Evolutionary conservation across 2,113 vertebrate species (phyloP).

Genomic region (Centropus bengalensis): DNA sequence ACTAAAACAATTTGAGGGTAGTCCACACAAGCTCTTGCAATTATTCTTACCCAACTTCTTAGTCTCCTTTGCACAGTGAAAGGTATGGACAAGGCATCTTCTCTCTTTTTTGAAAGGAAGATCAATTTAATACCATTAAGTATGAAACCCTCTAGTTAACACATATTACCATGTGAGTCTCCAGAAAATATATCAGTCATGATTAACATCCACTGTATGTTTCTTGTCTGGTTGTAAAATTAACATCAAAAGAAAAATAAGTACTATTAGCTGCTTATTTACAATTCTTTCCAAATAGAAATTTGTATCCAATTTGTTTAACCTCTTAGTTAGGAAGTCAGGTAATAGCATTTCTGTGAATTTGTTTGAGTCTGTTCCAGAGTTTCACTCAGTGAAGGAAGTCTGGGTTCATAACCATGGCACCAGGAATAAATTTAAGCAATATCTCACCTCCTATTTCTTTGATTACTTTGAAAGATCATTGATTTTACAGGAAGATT

Average conservation of each 20-base stretch:
- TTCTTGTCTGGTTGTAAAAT: not conserved
- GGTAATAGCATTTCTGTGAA: not conserved
- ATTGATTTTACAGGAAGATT: not conserved
- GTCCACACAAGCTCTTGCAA: not conserved
- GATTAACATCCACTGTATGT: accelerated
- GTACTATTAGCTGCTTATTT: not conserved
- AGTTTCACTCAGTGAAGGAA: not conserved
- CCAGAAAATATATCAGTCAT: not conserved
- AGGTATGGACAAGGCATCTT: not conserved
- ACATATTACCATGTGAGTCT: not conserved
- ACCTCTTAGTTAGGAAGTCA: not conserved
- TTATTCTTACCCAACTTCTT: not conserved
- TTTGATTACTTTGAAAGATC: not conserved
- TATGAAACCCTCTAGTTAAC: not conserved
- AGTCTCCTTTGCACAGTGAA: not conserved
- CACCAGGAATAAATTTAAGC: not conserved
- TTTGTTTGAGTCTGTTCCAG: not conserved
- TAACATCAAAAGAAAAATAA: not conserved
- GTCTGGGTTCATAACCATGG: accelerated
- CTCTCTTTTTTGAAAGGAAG: not conserved
- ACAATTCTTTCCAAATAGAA: not conserved
- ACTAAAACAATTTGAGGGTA: not conserved
- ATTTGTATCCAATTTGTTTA: not conserved
- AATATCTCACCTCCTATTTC: not conserved
- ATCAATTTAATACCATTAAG: not conserved